A percentile compares a stretch with the other conserved stretches of the same genome.
These are phyloP conservation scores for Halichoeres trimaculatus DNA, from an alignment of 2,113 vertebrate genomes.

Conservation along the genomic window DNA sequence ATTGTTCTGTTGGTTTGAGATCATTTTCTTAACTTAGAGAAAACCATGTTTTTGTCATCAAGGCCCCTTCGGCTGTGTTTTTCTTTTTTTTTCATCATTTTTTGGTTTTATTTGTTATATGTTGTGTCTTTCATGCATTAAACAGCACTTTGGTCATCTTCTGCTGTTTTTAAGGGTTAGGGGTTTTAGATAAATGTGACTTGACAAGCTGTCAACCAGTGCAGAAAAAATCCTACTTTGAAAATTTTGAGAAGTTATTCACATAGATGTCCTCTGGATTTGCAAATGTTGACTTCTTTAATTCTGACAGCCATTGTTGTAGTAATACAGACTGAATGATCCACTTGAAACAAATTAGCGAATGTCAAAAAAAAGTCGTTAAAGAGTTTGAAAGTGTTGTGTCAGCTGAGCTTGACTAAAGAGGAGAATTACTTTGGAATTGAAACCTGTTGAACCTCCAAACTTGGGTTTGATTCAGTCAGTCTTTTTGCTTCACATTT, in stretches of 20 bases:
- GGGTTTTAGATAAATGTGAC: no score
- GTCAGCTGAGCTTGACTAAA: not conserved
- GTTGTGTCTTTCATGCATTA: no score
- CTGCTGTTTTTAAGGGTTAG: no score
- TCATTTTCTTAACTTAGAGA: no score
- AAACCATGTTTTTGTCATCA: no score
- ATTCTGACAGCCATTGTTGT: not conserved
- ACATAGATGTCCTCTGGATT: not conserved
- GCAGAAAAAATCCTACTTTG: not conserved
- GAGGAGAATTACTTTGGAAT: not conserved
- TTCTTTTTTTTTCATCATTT: no score
- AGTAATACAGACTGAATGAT: constrained; percentile 5
- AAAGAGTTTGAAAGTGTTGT: not conserved
- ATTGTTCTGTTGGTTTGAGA: no score
- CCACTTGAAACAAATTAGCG: constrained; percentile 2
- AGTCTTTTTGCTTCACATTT: no score
- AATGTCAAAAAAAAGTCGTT: constrained; percentile 16
- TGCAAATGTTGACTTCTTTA: not conserved
- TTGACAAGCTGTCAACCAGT: no score
- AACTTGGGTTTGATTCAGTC: not conserved
- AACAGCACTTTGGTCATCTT: no score
- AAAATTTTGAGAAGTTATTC: not conserved
- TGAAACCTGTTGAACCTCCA: not conserved
- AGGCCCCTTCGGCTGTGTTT: no score
- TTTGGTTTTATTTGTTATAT: no score